Evolutionary conservation across 2,113 vertebrate genomes (phyloP).

Genomic region (Pyrgilauda ruficollis): DNA sequence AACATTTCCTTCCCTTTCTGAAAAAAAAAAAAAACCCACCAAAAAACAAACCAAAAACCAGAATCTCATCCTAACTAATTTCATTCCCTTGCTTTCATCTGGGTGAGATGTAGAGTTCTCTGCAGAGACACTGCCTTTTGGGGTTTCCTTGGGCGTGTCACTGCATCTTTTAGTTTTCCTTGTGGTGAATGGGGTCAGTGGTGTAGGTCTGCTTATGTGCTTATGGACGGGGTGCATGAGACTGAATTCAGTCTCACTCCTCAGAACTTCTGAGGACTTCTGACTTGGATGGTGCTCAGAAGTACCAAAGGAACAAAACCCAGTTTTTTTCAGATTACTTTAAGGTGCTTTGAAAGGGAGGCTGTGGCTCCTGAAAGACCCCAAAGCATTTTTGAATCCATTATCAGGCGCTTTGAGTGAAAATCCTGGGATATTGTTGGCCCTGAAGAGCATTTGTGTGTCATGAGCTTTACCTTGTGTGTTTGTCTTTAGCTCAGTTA

Average conservation of each 20-base stretch:
- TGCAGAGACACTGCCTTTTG: background rate
- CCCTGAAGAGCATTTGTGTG: background rate
- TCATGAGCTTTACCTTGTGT: background rate
- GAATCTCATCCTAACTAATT: background rate
- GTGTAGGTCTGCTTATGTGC: background rate
- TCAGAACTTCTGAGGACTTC: background rate
- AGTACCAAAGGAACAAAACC: background rate
- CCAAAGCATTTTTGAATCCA: background rate
- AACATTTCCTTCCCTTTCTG: background rate
- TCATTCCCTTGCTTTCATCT: slow-evolving; percentile 22
- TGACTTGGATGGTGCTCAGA: background rate
- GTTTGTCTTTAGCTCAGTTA: background rate
- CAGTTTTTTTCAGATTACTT: background rate
- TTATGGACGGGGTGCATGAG: background rate
- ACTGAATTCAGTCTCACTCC: background rate
- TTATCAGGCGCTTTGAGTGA: background rate
- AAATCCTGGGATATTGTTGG: background rate
- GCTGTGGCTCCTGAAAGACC: background rate
- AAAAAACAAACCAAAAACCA: background rate
- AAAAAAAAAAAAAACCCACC: background rate
- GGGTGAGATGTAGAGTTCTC: background rate
- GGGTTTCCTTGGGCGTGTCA: background rate
- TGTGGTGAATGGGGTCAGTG: background rate
- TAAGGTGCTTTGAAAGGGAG: background rate
- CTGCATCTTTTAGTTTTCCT: background rate